Conservation (phyloP, 2,888 invertebrate genomes). For the Kryphioiulus occultus region DNA sequence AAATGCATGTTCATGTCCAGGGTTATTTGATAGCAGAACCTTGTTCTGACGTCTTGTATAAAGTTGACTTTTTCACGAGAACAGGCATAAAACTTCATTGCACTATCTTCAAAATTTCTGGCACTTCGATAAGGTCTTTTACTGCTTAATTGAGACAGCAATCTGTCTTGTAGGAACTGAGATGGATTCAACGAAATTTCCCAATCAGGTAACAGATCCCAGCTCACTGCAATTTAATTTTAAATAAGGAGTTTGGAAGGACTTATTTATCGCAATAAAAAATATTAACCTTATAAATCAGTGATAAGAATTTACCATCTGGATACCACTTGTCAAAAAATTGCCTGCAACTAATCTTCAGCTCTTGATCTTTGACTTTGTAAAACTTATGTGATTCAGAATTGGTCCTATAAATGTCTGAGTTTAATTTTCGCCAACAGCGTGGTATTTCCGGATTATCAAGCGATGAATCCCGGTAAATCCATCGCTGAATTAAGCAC, state of each 20-base stretch:
- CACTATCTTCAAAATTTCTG: not conserved
- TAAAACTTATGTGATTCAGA: not conserved
- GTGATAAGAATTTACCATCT: not conserved
- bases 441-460: not conserved
- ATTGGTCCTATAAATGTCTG: not conserved
- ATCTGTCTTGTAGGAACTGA: not conserved
- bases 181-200: not conserved
- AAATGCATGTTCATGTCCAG: not conserved
- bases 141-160: not conserved
- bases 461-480: not conserved
- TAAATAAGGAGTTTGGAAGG: too few relatives aligned
- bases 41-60: not conserved
- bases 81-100: not conserved
- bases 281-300: too few relatives aligned
- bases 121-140: not conserved
- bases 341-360: not conserved
- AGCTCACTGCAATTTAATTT: not conserved
- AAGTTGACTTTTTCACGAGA: not conserved
- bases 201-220: not conserved
- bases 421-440: not conserved
- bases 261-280: too few relatives aligned
- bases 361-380: not conserved
- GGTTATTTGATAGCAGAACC: not conserved
- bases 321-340: not conserved
- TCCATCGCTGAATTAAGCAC: not conserved